These are phyloP conservation scores for Tympanuchus pallidicinctus DNA, from an alignment of 2,113 vertebrate species.

Conservation along the genomic window DNA sequence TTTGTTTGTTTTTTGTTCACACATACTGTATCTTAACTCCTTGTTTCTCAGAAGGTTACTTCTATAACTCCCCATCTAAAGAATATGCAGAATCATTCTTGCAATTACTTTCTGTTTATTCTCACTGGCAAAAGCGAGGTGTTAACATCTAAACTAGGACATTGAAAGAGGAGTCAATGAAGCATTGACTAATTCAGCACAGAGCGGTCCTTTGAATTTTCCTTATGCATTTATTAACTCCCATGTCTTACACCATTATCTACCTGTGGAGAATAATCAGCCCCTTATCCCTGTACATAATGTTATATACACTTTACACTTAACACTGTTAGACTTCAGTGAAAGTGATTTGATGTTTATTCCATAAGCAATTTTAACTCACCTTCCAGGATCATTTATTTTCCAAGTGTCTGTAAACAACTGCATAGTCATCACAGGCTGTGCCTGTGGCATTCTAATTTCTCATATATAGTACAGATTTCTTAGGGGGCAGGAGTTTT, in stretches of 20 bases:
- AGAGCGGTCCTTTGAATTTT: background rate
- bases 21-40: conserved; percentile 12
- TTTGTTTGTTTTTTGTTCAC: background rate
- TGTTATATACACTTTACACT: background rate
- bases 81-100: background rate
- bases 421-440: background rate
- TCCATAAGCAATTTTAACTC: conserved; percentile 15
- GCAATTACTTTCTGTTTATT: background rate
- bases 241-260: background rate
- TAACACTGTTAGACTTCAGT: conserved; percentile 16
- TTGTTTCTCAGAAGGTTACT: background rate
- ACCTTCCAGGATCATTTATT: background rate
- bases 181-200: background rate
- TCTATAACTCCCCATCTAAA: background rate
- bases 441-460: background rate
- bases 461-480: background rate
- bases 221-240: background rate
- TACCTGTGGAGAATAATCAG: conserved; percentile 41
- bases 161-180: background rate
- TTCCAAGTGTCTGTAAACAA: background rate
- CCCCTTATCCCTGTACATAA: background rate
- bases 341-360: conserved; percentile 8
- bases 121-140: background rate
- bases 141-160: background rate
- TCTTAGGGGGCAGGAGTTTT: background rate